phyloP scores from a whole-genome alignment of 2,113 vertebrate genomes.

The Sturnus vulgaris region DNA sequence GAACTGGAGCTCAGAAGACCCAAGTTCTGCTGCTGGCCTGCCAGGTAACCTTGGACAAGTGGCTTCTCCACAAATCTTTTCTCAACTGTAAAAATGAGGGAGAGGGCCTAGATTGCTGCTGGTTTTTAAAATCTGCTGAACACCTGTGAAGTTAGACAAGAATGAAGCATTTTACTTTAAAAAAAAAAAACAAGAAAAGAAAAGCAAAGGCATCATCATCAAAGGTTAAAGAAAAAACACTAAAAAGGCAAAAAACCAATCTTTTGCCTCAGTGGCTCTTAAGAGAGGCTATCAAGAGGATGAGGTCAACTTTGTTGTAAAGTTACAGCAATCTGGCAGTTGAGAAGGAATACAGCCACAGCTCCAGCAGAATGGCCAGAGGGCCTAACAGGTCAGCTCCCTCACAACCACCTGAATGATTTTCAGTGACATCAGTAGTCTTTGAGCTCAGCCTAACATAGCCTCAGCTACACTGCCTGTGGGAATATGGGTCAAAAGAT shows the following conservation, averaged over 20 bases:
- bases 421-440: not conserved
- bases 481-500: not conserved
- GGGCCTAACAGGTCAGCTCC: not conserved
- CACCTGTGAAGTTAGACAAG: not conserved
- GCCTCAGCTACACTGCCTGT: not conserved
- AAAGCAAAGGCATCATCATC: not conserved
- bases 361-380: not conserved
- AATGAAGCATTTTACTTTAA: not conserved
- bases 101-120: not conserved
- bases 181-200: not conserved
- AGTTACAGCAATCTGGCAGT: slow-evolving; percentile 4
- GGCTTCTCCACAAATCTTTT: not conserved
- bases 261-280: not conserved
- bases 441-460: not conserved
- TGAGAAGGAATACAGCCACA: not conserved
- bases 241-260: slow-evolving; percentile 3
- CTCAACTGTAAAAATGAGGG: not conserved
- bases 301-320: not conserved
- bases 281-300: slow-evolving; percentile 1
- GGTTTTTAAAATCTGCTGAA: not conserved
- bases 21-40: not conserved
- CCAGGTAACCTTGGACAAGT: not conserved
- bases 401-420: not conserved
- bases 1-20: not conserved
- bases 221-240: not conserved